These are phyloP conservation scores for Drosophila littoralis DNA, from an alignment of 1,140 invertebrate species.

Conservation along the genomic window DNA sequence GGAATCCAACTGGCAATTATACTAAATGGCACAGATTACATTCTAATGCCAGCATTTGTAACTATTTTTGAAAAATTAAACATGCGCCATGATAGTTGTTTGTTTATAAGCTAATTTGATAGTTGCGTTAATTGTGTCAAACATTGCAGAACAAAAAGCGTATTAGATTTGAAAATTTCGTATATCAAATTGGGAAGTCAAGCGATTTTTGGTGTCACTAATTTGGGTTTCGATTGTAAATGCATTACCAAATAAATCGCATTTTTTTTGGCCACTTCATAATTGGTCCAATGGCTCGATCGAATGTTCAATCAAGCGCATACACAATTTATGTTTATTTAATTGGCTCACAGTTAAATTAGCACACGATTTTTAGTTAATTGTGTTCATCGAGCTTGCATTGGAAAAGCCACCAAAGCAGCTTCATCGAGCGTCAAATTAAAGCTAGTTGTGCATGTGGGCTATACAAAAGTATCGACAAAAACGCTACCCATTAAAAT, in stretches of 20 bases:
- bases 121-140: not conserved
- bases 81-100: not conserved
- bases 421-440: not conserved
- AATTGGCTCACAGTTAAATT: constrained; percentile 59
- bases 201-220: constrained; percentile 14
- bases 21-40: not conserved
- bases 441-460: not conserved
- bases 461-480: not conserved
- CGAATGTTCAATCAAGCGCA: constrained; percentile 53
- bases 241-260: constrained; percentile 23
- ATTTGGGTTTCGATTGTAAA: constrained; percentile 27
- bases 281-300: constrained; percentile 43
- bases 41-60: not conserved
- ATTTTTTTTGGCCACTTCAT: constrained; percentile 18
- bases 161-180: not conserved
- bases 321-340: constrained; percentile 68
- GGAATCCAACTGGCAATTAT: no score
- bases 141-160: not conserved
- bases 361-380: constrained; percentile 18
- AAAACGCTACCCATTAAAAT: not conserved
- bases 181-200: not conserved
- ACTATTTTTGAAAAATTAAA: not conserved
- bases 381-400: constrained; percentile 14
- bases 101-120: not conserved
- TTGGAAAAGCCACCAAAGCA: constrained; percentile 3